These are phyloP conservation scores for Lasioglossum baleicum DNA, from an alignment of 1,140 invertebrate genomes.

Conservation along the genomic window DNA sequence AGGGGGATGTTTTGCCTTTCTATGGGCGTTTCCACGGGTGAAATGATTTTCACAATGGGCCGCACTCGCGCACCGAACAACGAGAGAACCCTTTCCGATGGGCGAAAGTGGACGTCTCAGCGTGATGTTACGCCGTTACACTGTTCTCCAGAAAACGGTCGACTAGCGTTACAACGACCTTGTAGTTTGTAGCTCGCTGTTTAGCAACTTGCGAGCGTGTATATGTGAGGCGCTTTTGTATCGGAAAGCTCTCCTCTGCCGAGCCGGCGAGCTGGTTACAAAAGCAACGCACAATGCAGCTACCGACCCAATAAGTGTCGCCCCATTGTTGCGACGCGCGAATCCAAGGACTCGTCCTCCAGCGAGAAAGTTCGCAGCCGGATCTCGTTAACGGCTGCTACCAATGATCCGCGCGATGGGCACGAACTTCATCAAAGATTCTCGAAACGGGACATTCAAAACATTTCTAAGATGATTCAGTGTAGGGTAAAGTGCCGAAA, in stretches of 20 bases:
- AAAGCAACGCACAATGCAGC: slow-evolving; percentile 32
- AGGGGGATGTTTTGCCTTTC: slow-evolving; percentile 29
- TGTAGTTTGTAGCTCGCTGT: slow-evolving; percentile 16
- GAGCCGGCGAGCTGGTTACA: slow-evolving; percentile 6
- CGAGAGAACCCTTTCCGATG: slow-evolving; percentile 1
- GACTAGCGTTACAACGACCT: too few relatives aligned
- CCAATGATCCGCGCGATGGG: not conserved
- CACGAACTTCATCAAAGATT: too few relatives aligned
- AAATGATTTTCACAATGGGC: slow-evolving; percentile 41
- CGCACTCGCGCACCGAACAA: slow-evolving; percentile 34
- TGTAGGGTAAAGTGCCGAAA: too few relatives aligned
- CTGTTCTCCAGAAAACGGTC: not conserved
- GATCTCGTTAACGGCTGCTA: too few relatives aligned
- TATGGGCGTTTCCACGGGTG: slow-evolving; percentile 27
- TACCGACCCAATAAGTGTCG: slow-evolving; percentile 40
- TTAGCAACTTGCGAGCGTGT: not conserved
- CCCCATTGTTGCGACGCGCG: slow-evolving; percentile 34
- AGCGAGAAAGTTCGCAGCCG: too few relatives aligned
- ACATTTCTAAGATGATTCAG: too few relatives aligned
- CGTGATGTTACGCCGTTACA: slow-evolving; percentile 13
- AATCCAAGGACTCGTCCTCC: not conserved
- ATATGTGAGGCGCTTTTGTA: slow-evolving; percentile 11
- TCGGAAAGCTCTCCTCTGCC: slow-evolving; percentile 25
- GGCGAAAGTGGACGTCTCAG: slow-evolving; percentile 29
- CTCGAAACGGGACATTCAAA: too few relatives aligned